These are phyloP conservation scores for Resseliella maxima DNA, from an alignment of 2,888 invertebrate genomes.

Conservation along the genomic window DNA sequence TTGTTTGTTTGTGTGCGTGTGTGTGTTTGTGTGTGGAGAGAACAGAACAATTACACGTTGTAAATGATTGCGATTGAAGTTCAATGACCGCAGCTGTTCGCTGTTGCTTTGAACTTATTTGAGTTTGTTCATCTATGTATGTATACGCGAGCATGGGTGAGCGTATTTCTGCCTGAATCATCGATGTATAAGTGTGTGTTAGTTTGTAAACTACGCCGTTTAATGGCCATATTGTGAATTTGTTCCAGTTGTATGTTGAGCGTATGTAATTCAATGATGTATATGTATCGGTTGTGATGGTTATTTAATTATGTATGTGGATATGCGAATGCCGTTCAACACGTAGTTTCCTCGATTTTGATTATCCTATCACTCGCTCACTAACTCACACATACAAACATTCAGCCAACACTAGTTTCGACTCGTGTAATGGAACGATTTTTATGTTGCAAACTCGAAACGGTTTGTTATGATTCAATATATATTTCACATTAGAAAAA, in stretches of 20 bases:
- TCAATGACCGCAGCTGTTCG: conserved; percentile 51
- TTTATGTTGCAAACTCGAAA: neutral
- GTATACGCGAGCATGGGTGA: neutral
- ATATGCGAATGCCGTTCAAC: conserved; percentile 27
- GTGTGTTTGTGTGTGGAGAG: neutral
- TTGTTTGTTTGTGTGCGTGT: neutral
- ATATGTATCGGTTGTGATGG: no score
- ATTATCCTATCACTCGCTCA: neutral
- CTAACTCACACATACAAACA: neutral
- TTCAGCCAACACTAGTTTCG: neutral
- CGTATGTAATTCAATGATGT: no score
- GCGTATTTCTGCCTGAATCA: neutral
- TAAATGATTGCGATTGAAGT: conserved; percentile 51
- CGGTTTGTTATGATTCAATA: conserved; percentile 47
- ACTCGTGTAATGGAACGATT: neutral
- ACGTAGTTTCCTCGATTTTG: conserved; percentile 12
- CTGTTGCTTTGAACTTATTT: conserved; percentile 51
- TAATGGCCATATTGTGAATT: neutral
- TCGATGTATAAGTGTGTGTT: neutral
- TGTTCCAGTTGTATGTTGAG: neutral
- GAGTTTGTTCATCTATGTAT: neutral
- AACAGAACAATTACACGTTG: conserved; percentile 44
- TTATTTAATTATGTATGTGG: conserved; percentile 11
- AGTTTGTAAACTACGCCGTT: conserved; percentile 24
- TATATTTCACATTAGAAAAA: neutral